Base-by-base conservation (phyloP, 2,888 invertebrate species). In the Malthinus seriepunctatus region DNA sequence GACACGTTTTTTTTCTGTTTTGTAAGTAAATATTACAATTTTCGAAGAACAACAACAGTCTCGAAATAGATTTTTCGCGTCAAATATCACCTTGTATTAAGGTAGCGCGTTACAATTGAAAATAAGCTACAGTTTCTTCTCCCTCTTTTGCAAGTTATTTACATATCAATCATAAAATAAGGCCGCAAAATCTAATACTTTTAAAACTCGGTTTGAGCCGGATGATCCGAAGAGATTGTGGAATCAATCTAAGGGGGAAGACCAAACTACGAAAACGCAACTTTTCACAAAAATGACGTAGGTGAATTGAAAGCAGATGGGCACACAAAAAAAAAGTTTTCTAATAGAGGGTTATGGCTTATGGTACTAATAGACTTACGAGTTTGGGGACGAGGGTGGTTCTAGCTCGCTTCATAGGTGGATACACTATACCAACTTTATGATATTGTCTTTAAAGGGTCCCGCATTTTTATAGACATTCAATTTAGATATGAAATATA, bases 161-260 rank as follows among this genome's bases (percentile, higher is more conserved):
- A 67, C 68, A 68, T 68, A 68, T 68, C 68, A 68, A 68, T 68
- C 68, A 67, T 65, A 65, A 67, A 65, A 62, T 60, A 65, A 68
- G 65, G 62, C 65, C 61, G 50, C 56, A 64, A 64, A 68, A 64
- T 63, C 62, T 63, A 66, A 64, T 63, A 60, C 62, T 63, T 66
- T 63, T 64, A 63, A 67, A 67, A 63, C 64, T 64, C 61, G 54
- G 51, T 52, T 59, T 54, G 63, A 64, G 63, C 62, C 58, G 62
- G 55, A 58, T 66, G 64, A 66, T 64, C 66, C 61, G 33, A 23
- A 51, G 57, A 59, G 65, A 65, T 65, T 65, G 62, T 57, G 55
- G 62, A 64, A 66, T 66, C 66, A 64, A 66, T 66, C 66, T 63
- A 60, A 42, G 39, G 59, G 63, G 65, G 60, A 45, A 34, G 47